These are phyloP conservation scores for Exaiptasia diaphana DNA, from an alignment of 64 coral and sea anemone species.

Conservation along the genomic window DNA sequence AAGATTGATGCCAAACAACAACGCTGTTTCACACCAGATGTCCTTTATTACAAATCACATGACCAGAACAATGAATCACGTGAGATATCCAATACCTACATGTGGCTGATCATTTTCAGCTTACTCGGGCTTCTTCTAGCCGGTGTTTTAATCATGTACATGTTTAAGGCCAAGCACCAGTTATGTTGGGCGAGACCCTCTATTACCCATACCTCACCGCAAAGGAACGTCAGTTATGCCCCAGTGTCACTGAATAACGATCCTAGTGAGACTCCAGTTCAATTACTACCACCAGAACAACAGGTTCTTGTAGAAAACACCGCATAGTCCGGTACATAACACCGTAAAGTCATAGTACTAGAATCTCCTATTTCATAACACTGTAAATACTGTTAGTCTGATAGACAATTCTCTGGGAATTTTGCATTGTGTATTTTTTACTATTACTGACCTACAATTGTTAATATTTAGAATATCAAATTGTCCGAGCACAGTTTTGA, in stretches of 20 bases:
- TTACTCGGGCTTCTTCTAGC: conserved; percentile 69
- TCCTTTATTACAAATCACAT: background rate
- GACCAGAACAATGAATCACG: background rate
- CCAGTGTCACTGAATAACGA: conserved; percentile 72
- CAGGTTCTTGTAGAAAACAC: background rate
- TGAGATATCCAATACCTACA: conserved; percentile 67
- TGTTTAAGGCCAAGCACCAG: conserved; percentile 62
- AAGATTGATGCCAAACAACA: background rate
- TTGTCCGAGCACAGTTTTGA: too few relatives aligned
- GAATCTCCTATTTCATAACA: too few relatives aligned
- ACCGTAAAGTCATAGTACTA: too few relatives aligned
- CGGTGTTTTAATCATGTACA: conserved; percentile 69
- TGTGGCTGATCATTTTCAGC: conserved; percentile 87
- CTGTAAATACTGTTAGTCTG: too few relatives aligned
- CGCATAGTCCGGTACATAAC: too few relatives aligned
- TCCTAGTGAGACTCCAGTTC: background rate
- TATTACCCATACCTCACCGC: conserved; percentile 15
- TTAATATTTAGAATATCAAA: too few relatives aligned
- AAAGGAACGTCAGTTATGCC: conserved; percentile 69
- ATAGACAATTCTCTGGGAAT: too few relatives aligned
- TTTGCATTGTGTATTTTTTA: too few relatives aligned
- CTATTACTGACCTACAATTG: too few relatives aligned
- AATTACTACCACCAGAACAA: background rate
- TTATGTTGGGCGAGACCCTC: conserved; percentile 64
- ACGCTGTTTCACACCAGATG: background rate